Percentiles rank a stretch among this genome's conserved stretches.
Conservation (phyloP, 2,888 invertebrate species). For the Aleiodes testaceus region DNA sequence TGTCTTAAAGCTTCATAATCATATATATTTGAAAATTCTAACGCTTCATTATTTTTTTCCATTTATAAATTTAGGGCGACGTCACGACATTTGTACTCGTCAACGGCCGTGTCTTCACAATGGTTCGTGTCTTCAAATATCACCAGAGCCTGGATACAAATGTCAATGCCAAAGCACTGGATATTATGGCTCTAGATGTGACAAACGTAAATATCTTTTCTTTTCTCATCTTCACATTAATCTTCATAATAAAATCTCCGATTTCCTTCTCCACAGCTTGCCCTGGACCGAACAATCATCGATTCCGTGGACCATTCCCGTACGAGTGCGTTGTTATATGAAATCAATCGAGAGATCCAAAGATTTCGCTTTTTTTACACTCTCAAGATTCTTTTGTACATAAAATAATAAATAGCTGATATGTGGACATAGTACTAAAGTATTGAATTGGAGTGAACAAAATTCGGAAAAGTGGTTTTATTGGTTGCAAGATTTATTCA, state of each 20-base stretch:
- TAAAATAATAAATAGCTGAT: slow-evolving; percentile 40
- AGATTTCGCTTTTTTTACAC: slow-evolving; percentile 20
- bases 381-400: slow-evolving; percentile 45
- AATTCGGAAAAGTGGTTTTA: slow-evolving; percentile 29
- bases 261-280: slow-evolving; percentile 76
- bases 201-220: slow-evolving; percentile 75
- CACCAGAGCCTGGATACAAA: slow-evolving; percentile 78
- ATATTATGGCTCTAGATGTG: slow-evolving; percentile 81
- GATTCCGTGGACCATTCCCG: slow-evolving; percentile 76
- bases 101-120: slow-evolving; percentile 79
- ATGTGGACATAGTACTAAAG: not conserved
- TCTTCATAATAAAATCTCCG: not conserved
- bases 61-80: slow-evolving; percentile 66
- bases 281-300: slow-evolving; percentile 71
- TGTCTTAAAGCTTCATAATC: too few relatives aligned
- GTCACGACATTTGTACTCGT: slow-evolving; percentile 79
- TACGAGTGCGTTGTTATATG: slow-evolving; percentile 83
- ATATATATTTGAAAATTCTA: slow-evolving; percentile 4
- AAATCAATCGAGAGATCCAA: slow-evolving; percentile 55
- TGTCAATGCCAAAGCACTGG: slow-evolving; percentile 85
- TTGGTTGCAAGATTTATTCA: slow-evolving; percentile 68
- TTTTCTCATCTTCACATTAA: not conserved
- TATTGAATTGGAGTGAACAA: slow-evolving; percentile 1
- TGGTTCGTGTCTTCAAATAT: slow-evolving; percentile 80
- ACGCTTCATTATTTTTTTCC: slow-evolving; percentile 31